These are phyloP conservation scores for Apocheima hispidaria DNA, from an alignment of 2,888 invertebrate genomes.

Conservation along the genomic window DNA sequence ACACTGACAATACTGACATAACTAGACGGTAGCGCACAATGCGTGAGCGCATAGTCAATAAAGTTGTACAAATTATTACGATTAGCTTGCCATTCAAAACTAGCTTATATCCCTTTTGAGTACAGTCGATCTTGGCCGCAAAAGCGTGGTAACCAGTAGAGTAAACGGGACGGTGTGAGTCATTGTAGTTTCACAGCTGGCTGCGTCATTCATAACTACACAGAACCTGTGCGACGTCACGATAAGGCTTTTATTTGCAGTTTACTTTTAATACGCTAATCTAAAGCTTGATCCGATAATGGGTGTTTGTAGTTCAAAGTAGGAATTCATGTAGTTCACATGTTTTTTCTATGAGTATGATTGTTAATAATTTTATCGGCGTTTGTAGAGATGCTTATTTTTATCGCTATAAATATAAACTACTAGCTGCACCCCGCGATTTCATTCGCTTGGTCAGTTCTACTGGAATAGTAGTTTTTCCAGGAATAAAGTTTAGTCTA, in stretches of 20 bases:
- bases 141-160: constrained; percentile 42
- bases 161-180: constrained; percentile 70
- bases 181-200: constrained; percentile 71
- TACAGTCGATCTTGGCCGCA: constrained; percentile 30
- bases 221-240: constrained; percentile 52
- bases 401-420: no score
- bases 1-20: constrained; percentile 66
- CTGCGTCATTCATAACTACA: constrained; percentile 74
- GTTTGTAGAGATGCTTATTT: no score
- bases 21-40: constrained; percentile 68
- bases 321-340: constrained; percentile 7
- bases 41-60: constrained; percentile 76
- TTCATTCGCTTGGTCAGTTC: no score
- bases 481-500: no score
- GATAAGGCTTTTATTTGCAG: constrained; percentile 54
- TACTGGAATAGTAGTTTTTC: no score
- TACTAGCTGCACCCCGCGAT: no score
- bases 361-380: background rate
- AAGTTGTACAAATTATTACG: constrained; percentile 51
- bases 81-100: constrained; percentile 29
- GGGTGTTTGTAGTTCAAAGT: constrained; percentile 39
- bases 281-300: constrained; percentile 41
- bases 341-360: background rate
- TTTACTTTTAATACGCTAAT: constrained; percentile 33
- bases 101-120: constrained; percentile 6